Evolutionary conservation across 2,797 vertebrate genomes (phyloP).

Genomic region (Tokudaia muenninki): DNA sequence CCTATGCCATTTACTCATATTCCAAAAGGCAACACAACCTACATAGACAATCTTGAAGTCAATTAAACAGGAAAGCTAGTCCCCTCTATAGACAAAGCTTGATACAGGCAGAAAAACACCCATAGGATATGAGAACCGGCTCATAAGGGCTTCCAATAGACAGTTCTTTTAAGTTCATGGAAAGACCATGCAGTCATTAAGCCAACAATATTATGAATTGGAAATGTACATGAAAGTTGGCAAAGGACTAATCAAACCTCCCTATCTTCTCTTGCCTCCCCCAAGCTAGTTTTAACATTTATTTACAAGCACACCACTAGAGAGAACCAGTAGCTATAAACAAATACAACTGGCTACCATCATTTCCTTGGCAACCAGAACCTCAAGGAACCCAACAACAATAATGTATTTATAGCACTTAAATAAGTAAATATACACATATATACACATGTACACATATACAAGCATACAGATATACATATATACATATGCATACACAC

Average conservation of each 20-base stretch:
- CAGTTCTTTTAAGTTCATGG: constrained; percentile 59
- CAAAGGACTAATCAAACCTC: constrained; percentile 41
- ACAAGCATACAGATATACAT: neutral
- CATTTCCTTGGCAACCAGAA: constrained; percentile 42
- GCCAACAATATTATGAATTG: neutral
- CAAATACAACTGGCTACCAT: constrained; percentile 20
- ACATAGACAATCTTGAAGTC: neutral
- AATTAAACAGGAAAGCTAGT: neutral
- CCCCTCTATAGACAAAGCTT: neutral
- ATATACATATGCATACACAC: neutral
- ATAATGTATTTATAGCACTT: constrained; percentile 6
- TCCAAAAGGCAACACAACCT: neutral
- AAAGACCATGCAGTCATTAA: constrained; percentile 14
- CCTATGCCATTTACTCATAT: neutral
- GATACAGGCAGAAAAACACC: neutral
- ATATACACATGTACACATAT: neutral
- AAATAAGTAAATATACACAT: neutral
- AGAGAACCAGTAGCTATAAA: constrained; percentile 50
- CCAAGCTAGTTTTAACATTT: constrained; percentile 42
- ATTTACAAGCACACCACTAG: constrained; percentile 46
- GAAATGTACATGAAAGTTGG: constrained; percentile 31
- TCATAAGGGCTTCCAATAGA: neutral
- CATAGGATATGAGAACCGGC: neutral
- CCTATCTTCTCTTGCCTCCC: neutral
- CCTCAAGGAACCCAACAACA: constrained; percentile 7